Base-by-base conservation (phyloP, 2,888 invertebrate genomes). In the Brachylomia viminalis region DNA sequence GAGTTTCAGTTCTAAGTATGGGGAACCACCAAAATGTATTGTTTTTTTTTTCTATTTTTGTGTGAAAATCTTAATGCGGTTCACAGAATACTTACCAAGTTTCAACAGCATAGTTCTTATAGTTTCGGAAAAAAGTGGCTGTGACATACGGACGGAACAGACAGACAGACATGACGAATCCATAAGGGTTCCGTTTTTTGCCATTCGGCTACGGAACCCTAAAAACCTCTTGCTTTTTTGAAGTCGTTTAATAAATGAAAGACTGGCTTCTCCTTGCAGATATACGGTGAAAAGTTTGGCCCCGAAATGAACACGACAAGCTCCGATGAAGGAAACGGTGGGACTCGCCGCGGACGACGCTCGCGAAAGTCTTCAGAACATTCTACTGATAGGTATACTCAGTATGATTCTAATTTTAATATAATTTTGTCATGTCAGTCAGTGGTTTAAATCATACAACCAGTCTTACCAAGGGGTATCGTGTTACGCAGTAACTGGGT, bases 251-350 rank as follows among this genome's bases (percentile, higher is more conserved):
- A 3, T 52, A 33, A 67, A 30, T 49, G 2, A 30, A 3, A 30
- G 0, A 45, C 27, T 27, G 20, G 0, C 13, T n/a, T 67, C 6
- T 52, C n/a, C n/a, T n/a, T 58, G n/a, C 33, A 67, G 67, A 97
- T 98, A 62, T 99, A 99, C 90, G 99, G 98, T 0, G 98, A 99
- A 92, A 98, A 98, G 90, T 98, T 98, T 90, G 98, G 98, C 4
- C 96, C 96, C 3, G 96, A 96, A 92, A 89, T 94, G 42, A 93
- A 91, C 74, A 93, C 97, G 38, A 95, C 96, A 56, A 97, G 95
- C 79, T 97, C 97, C 69, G 95, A 97, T 23, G 98, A 97, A 65
- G 95, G 95, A 0, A 92, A 90, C 0, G 95, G 96, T 23, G 95
- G 95, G 0, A 97, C 96, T 7, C 93, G 95, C 11, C 92, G 96